phyloP scores from a whole-genome alignment of 2,797 vertebrate species.

The Oceanodroma leucorhoa region DNA sequence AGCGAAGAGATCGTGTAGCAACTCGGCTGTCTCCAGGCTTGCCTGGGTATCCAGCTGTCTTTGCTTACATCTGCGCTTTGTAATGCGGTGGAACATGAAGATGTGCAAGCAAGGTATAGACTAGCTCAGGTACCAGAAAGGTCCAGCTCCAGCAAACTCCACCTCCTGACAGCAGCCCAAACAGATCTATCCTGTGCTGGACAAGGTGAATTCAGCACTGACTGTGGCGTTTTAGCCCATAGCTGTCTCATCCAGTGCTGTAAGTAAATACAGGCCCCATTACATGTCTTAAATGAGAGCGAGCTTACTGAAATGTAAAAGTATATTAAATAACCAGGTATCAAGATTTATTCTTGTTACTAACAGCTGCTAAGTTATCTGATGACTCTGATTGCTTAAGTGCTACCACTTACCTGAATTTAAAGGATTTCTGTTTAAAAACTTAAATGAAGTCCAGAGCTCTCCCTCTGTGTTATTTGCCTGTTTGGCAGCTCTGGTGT shows the following conservation, averaged over 20 bases:
- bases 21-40: not conserved
- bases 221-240: not conserved
- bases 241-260: not conserved
- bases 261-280: not conserved
- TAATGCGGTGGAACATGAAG: not conserved
- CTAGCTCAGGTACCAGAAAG: not conserved
- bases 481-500: not conserved
- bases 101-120: not conserved
- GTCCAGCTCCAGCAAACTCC: not conserved
- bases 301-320: not conserved
- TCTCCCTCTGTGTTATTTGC: not conserved
- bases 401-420: not conserved
- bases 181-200: not conserved
- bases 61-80: not conserved
- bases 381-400: not conserved
- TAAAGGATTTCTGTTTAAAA: not conserved
- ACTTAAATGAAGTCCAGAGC: not conserved
- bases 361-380: not conserved
- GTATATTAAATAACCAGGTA: not conserved
- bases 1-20: accelerated
- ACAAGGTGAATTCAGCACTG: not conserved
- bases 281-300: not conserved
- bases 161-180: not conserved
- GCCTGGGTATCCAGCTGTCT: not conserved
- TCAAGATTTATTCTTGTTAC: not conserved